Conservation (phyloP, 1,140 invertebrate species). For the Colletes gigas region DNA sequence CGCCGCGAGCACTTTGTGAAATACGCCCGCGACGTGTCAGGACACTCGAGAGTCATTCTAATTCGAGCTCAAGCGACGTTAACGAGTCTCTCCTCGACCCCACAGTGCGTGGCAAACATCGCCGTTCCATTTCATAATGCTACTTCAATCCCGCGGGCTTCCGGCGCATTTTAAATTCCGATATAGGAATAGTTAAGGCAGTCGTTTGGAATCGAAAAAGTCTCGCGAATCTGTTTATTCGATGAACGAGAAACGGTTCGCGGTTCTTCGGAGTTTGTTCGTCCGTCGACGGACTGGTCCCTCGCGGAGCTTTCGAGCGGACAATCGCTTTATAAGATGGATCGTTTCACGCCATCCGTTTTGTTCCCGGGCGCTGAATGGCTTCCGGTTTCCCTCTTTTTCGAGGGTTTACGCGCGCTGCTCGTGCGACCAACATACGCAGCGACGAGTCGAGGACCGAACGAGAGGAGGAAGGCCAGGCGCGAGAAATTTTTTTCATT, state of each 20-base stretch:
- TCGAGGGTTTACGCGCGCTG: not conserved
- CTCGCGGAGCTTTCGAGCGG: slow-evolving; percentile 38
- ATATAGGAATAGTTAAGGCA: too few relatives aligned
- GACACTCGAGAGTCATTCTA: slow-evolving; percentile 32
- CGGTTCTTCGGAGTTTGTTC: not conserved
- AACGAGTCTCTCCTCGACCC: not conserved
- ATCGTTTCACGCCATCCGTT: slow-evolving; percentile 44
- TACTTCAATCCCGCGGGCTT: not conserved
- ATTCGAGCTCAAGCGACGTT: slow-evolving; percentile 31
- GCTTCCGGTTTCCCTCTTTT: slow-evolving; percentile 38
- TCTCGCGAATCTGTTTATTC: not conserved
- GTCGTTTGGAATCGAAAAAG: too few relatives aligned
- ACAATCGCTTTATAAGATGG: slow-evolving; percentile 55
- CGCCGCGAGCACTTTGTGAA: slow-evolving; percentile 19
- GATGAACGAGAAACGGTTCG: not conserved
- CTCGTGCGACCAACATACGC: not conserved
- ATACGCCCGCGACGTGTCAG: slow-evolving; percentile 18
- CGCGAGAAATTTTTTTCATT: not conserved
- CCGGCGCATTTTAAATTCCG: not conserved
- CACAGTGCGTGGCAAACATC: slow-evolving; percentile 8
- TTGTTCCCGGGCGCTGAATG: slow-evolving; percentile 45
- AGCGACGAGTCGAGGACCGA: not conserved
- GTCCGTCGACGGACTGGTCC: slow-evolving; percentile 28
- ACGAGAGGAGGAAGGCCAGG: not conserved
- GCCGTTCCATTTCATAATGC: slow-evolving; percentile 19